Evolutionary conservation across 2,888 invertebrate genomes (phyloP).

Genomic region (Apodemia zela): DNA sequence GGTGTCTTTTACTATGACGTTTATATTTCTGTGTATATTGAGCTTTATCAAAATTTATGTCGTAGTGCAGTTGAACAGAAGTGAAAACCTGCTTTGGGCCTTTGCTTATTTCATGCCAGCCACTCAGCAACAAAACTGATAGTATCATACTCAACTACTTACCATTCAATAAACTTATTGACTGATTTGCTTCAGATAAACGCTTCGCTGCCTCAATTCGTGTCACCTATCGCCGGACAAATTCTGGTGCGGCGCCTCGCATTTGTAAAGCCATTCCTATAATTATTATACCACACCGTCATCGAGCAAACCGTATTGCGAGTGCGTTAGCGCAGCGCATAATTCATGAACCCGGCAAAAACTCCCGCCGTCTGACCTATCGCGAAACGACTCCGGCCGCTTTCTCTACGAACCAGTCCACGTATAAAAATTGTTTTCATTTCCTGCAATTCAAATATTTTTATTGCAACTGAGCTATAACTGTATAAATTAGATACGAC

Average conservation of each 20-base stretch:
- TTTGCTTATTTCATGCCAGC: too few relatives aligned
- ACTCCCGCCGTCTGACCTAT: constrained; percentile 21
- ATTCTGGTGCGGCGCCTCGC: not conserved
- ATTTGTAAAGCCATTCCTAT: not conserved
- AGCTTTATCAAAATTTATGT: too few relatives aligned
- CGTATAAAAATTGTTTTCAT: constrained; percentile 1
- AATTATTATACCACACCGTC: not conserved
- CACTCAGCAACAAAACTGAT: too few relatives aligned
- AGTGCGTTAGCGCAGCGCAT: constrained; percentile 19
- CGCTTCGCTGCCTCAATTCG: not conserved
- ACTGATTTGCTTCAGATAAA: too few relatives aligned
- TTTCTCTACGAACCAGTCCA: constrained; percentile 16
- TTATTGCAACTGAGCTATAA: not conserved
- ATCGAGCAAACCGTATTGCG: not conserved
- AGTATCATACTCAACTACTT: too few relatives aligned
- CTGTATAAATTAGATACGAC: not conserved
- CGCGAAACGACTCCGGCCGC: constrained; percentile 15
- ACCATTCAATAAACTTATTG: too few relatives aligned
- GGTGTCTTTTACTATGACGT: too few relatives aligned
- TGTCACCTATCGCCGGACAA: not conserved
- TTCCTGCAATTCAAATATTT: constrained; percentile 4
- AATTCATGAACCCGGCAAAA: constrained; percentile 24
- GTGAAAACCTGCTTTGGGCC: too few relatives aligned
- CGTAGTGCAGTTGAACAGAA: too few relatives aligned
- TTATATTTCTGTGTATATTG: too few relatives aligned